A percentile compares a stretch with the other conserved stretches of the same genome.
Conservation (phyloP, 1,140 invertebrate genomes). For the Apis laboriosa region DNA sequence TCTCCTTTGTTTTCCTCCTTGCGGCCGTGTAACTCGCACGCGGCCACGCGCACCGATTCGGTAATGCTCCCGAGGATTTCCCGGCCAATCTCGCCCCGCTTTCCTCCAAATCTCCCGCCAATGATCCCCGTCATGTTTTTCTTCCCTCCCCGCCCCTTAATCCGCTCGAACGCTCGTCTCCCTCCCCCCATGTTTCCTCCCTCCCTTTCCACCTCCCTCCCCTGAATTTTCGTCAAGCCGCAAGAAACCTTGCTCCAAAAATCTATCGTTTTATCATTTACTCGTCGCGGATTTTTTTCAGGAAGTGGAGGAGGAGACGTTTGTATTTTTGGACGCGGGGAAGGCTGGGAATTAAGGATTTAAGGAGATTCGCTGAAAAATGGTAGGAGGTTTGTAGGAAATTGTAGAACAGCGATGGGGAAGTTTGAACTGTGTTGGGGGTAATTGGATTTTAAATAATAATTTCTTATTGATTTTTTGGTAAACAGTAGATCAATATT, state of each 20-base stretch:
- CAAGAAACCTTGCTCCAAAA: neutral
- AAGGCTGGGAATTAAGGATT: no score
- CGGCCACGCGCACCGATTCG: slow-evolving; percentile 57
- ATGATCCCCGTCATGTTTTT: slow-evolving; percentile 49
- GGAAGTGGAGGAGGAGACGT: neutral
- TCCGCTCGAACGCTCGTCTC: neutral
- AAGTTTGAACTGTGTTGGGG: no score
- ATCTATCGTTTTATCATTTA: slow-evolving; percentile 5
- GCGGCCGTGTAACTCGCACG: slow-evolving; percentile 46
- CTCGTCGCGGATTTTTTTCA: neutral
- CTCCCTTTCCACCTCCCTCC: slow-evolving; percentile 16
- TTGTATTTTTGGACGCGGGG: no score
- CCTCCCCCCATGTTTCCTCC: neutral
- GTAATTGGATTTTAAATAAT: no score
- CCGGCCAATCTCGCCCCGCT: slow-evolving; percentile 38
- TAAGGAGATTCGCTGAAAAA: no score
- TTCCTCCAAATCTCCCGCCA: slow-evolving; percentile 57
- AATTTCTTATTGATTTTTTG: no score
- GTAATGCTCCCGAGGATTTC: slow-evolving; percentile 56
- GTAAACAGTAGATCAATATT: no score
- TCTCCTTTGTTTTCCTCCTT: slow-evolving; percentile 53
- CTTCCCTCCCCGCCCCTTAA: neutral
- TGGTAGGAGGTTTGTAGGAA: no score
- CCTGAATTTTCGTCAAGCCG: slow-evolving; percentile 28
- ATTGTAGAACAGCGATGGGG: no score